A percentile compares a stretch with the other conserved stretches of the same genome.
Evolutionary conservation across 2,113 vertebrate genomes (phyloP).

Genomic region (Sander lucioperca): DNA sequence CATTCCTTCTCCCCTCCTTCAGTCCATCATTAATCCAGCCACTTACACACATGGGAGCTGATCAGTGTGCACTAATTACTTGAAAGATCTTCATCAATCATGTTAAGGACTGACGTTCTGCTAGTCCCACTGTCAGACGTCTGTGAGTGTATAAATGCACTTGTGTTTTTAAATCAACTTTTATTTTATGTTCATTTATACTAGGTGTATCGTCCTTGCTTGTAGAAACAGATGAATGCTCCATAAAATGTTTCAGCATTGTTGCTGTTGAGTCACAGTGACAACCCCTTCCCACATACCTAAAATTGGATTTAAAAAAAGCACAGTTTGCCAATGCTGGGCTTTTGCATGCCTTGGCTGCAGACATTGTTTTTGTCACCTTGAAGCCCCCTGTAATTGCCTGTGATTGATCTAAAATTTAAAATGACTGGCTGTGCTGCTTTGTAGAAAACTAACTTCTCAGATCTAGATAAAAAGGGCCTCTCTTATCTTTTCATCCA

Average conservation of each 20-base stretch:
- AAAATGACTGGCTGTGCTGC: conserved; percentile 18
- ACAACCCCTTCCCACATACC: not conserved
- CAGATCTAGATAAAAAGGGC: conserved; percentile 21
- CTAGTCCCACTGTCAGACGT: not conserved
- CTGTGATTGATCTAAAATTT: conserved; percentile 15
- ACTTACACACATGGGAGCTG: no score
- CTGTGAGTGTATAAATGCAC: not conserved
- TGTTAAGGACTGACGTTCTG: not conserved
- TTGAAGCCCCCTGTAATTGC: conserved; percentile 25
- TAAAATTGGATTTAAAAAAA: not conserved
- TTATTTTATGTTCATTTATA: not conserved
- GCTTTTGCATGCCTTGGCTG: conserved; percentile 3
- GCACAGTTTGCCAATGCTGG: not conserved
- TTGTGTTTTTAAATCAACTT: not conserved
- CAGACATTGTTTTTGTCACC: conserved; percentile 5
- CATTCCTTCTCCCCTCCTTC: no score
- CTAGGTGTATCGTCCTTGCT: not conserved
- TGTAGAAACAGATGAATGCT: not conserved
- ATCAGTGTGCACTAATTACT: conserved; percentile 19
- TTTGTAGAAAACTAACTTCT: conserved; percentile 19
- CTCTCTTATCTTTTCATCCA: conserved; percentile 41
- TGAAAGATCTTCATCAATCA: conserved; percentile 24
- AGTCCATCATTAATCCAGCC: no score
- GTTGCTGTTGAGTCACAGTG: not conserved
- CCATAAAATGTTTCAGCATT: not conserved